A percentile compares a stretch with the other conserved stretches of the same genome.
phyloP scores from a whole-genome alignment of 2,113 vertebrate species.

The Apeltes quadracus region DNA sequence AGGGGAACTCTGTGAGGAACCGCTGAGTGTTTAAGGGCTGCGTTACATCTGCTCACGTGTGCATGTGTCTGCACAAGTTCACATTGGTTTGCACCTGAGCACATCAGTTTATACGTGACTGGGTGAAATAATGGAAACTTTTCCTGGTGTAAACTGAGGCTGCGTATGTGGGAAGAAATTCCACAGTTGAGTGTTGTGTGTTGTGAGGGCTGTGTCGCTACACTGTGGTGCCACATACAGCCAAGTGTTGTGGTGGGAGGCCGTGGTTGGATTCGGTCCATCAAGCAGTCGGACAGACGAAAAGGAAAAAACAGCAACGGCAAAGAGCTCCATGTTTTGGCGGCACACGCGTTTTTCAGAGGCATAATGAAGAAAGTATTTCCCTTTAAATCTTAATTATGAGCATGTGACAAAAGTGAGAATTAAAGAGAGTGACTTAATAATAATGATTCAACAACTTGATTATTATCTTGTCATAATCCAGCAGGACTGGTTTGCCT shows the following conservation, averaged over 20 bases:
- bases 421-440: no score
- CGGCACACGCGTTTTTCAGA: not conserved
- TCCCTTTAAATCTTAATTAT: not conserved
- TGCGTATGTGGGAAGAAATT: conserved; percentile 15
- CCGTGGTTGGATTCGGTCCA: conserved; percentile 6
- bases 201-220: conserved; percentile 18
- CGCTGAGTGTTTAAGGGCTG: not conserved
- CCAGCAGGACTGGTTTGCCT: conserved; percentile 43
- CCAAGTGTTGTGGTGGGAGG: conserved; percentile 43
- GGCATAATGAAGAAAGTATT: not conserved
- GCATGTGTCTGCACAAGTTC: not conserved
- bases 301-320: conserved; percentile 8
- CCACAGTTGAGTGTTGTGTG: conserved; percentile 23
- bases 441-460: conserved; percentile 14
- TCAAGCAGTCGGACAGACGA: conserved; percentile 12
- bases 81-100: conserved; percentile 21
- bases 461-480: not conserved
- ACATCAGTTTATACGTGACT: not conserved
- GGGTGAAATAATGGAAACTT: not conserved
- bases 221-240: conserved; percentile 28
- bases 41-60: not conserved
- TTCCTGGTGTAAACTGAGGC: conserved; percentile 6
- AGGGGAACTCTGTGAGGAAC: not conserved
- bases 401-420: not conserved
- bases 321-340: not conserved